phyloP scores from a whole-genome alignment of 2,113 vertebrate genomes.

The Nyctereutes procyonoides region DNA sequence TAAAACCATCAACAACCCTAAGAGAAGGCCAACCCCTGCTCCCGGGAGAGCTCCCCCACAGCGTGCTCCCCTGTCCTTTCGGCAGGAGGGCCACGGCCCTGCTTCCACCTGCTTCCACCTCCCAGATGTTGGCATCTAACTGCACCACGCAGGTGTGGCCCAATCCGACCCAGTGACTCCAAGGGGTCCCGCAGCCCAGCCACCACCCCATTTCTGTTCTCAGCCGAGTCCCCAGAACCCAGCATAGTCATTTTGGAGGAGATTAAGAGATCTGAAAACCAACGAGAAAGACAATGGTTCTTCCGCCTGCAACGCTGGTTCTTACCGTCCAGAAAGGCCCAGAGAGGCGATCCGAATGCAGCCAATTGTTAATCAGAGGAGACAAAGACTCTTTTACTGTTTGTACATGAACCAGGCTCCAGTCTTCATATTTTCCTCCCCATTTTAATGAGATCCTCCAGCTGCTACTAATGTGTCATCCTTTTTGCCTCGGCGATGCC shows the following conservation, averaged over 20 bases:
- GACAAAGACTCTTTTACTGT: constrained; percentile 22
- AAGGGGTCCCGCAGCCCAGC: not conserved
- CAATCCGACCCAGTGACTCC: constrained; percentile 55
- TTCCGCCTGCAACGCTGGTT: constrained; percentile 56
- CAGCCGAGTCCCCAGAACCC: constrained; percentile 68
- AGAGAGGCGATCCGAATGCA: constrained; percentile 48
- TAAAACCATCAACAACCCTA: not conserved
- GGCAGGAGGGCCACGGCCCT: not conserved
- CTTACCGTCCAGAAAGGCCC: constrained; percentile 40
- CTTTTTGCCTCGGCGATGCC: not conserved
- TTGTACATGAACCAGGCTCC: constrained; percentile 22
- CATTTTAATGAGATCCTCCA: constrained; percentile 71
- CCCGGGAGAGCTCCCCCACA: not conserved
- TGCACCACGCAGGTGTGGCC: constrained; percentile 71
- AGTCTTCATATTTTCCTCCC: constrained; percentile 21
- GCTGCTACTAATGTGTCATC: constrained; percentile 58
- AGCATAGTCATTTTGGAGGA: constrained; percentile 60
- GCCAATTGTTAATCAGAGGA: constrained; percentile 27
- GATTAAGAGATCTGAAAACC: not conserved
- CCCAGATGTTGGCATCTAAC: constrained; percentile 60
- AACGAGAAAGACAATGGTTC: not conserved
- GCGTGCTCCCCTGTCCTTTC: not conserved
- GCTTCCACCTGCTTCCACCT: constrained; percentile 4
- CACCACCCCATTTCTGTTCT: constrained; percentile 67
- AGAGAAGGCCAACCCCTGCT: not conserved